Evolutionary conservation across 2,888 invertebrate genomes (phyloP).

Genomic region (Rosalia funebris): DNA sequence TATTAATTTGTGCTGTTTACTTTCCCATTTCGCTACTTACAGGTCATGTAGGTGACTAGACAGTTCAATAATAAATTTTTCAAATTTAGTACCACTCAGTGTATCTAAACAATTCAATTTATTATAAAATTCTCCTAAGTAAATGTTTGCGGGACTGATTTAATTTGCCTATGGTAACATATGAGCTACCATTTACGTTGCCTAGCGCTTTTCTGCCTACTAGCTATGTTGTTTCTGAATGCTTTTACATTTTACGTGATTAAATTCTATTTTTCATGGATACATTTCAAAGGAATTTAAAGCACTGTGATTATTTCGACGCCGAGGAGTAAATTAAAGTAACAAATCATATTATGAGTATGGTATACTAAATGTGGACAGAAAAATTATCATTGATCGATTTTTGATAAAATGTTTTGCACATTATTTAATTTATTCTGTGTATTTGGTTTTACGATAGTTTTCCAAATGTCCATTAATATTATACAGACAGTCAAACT

Average conservation of each 20-base stretch:
- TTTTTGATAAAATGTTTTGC: too few relatives aligned
- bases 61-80: too few relatives aligned
- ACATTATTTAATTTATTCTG: too few relatives aligned
- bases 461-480: too few relatives aligned
- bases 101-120: background rate
- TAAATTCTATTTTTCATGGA: background rate
- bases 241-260: background rate
- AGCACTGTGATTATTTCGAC: background rate
- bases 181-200: background rate
- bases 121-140: background rate
- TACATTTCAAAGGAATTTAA: background rate
- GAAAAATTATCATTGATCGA: background rate
- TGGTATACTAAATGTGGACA: background rate
- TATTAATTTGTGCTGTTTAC: too few relatives aligned
- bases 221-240: background rate
- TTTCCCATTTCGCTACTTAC: too few relatives aligned
- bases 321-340: background rate
- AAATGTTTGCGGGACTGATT: background rate
- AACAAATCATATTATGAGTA: background rate
- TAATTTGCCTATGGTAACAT: background rate
- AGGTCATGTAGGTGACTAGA: too few relatives aligned
- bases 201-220: background rate
- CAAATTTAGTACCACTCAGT: too few relatives aligned
- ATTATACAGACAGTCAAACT: too few relatives aligned
- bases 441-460: too few relatives aligned